phyloP scores from a whole-genome alignment of 2,113 vertebrate genomes.

The Rafetus swinhoei region DNA sequence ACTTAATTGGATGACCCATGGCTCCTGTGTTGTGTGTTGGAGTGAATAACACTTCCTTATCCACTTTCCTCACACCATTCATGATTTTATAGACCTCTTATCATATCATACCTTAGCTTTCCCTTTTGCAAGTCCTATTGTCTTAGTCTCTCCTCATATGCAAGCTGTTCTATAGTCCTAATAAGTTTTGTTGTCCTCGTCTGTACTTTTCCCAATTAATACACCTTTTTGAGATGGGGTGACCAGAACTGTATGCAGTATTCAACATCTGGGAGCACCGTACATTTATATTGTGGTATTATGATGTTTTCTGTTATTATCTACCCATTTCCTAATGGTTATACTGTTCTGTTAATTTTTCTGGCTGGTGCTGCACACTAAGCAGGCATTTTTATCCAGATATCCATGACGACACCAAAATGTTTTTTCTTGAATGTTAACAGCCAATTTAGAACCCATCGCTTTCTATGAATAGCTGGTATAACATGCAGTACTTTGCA shows the following conservation, averaged over 20 bases:
- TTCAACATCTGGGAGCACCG: background rate
- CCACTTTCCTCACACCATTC: background rate
- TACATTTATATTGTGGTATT: background rate
- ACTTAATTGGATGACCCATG: background rate
- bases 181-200: background rate
- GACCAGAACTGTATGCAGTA: background rate
- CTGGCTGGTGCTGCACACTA: background rate
- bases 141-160: background rate
- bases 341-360: background rate
- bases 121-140: too few relatives aligned
- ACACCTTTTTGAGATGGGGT: background rate
- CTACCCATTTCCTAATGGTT: background rate
- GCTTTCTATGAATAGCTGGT: background rate
- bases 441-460: background rate
- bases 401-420: background rate
- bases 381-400: background rate
- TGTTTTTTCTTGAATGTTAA: background rate
- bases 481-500: background rate
- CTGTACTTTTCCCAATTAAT: background rate
- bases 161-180: background rate
- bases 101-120: background rate
- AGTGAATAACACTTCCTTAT: background rate
- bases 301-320: background rate
- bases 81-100: background rate
- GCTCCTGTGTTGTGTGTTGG: background rate